A percentile compares a stretch with the other conserved stretches of the same genome.
phyloP scores from a whole-genome alignment of 53 echinoderm and acorn worm genomes.

The Holothuria scabra region DNA sequence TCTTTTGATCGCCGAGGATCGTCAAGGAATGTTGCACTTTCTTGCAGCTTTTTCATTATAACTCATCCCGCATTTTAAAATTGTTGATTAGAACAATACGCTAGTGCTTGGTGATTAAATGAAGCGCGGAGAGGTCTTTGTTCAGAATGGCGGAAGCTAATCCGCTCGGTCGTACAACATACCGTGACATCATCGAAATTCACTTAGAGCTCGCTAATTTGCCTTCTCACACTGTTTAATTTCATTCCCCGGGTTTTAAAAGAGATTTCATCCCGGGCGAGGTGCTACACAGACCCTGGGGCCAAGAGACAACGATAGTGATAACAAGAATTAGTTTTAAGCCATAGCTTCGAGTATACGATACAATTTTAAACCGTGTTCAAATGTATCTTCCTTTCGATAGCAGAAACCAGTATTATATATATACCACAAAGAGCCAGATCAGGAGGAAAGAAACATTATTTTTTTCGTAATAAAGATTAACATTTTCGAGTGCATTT shows the following conservation, averaged over 20 bases:
- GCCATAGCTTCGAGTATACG: too few relatives aligned
- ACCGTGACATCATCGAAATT: conserved; percentile 40
- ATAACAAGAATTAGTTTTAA: too few relatives aligned
- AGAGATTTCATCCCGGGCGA: conserved; percentile 7
- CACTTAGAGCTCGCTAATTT: conserved; percentile 33
- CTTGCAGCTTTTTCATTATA: not conserved
- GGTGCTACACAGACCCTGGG: conserved; percentile 29
- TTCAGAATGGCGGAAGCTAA: conserved; percentile 39
- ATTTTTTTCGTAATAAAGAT: too few relatives aligned
- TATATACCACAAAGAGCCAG: too few relatives aligned
- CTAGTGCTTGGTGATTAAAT: conserved; percentile 6
- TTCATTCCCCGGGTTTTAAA: conserved; percentile 28
- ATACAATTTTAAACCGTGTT: too few relatives aligned
- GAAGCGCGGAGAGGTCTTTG: conserved; percentile 22
- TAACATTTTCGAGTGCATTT: too few relatives aligned
- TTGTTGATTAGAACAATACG: too few relatives aligned
- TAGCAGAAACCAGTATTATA: too few relatives aligned
- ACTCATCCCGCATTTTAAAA: too few relatives aligned
- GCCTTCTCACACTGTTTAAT: conserved; percentile 31
- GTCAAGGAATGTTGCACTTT: conserved; percentile 17
- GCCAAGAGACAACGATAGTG: not conserved
- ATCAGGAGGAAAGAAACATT: too few relatives aligned
- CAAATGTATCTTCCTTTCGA: too few relatives aligned
- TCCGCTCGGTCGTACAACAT: conserved; percentile 39
- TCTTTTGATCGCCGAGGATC: too few relatives aligned